Evolutionary conservation across 2,888 invertebrate genomes (phyloP).

Genomic region (Platycheirus albimanus): DNA sequence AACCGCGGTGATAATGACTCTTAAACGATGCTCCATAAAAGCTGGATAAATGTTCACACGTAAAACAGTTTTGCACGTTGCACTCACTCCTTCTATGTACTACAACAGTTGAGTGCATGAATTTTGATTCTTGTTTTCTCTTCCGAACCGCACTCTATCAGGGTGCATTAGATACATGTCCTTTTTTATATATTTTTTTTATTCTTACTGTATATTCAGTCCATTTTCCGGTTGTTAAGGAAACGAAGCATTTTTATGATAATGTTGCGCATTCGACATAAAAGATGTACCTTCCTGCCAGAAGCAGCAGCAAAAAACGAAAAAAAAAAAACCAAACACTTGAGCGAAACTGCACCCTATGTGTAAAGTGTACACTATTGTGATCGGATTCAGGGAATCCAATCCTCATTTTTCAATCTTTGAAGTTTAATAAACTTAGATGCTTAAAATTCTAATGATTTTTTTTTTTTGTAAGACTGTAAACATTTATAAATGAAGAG

Average conservation of each 20-base stretch:
- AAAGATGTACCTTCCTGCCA: neutral
- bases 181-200: slow-evolving; percentile 44
- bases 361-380: no score
- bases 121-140: slow-evolving; percentile 46
- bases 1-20: slow-evolving; percentile 59
- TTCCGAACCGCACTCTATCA: neutral
- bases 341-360: slow-evolving; percentile 5
- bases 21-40: slow-evolving; percentile 40
- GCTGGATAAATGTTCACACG: slow-evolving; percentile 39
- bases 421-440: slow-evolving; percentile 11
- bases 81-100: slow-evolving; percentile 14
- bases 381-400: neutral
- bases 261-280: slow-evolving; percentile 30
- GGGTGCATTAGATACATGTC: slow-evolving; percentile 47
- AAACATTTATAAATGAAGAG: neutral
- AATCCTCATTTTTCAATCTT: slow-evolving; percentile 2
- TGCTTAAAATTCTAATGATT: neutral
- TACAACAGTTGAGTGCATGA: slow-evolving; percentile 47
- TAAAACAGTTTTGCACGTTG: slow-evolving; percentile 45
- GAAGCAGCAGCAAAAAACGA: neutral
- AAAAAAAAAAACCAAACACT: slow-evolving; percentile 10
- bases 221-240: slow-evolving; percentile 63
- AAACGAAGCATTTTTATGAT: slow-evolving; percentile 49
- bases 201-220: slow-evolving; percentile 46
- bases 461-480: neutral